Base-by-base conservation (phyloP, 2,888 invertebrate species). In the Drosophila melanosoma region DNA sequence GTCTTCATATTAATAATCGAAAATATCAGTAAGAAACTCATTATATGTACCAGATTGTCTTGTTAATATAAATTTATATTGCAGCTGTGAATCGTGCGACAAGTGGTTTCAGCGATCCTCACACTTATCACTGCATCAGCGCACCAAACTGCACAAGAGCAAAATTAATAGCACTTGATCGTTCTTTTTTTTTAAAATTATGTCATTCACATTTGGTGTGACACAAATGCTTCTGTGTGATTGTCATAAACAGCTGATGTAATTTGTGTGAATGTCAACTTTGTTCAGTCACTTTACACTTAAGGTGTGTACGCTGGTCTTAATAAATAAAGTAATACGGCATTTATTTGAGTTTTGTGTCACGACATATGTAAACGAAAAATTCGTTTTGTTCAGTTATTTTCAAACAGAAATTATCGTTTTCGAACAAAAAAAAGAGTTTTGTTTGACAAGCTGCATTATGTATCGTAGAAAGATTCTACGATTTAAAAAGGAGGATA, bases 1-100 rank as follows among this genome's bases (percentile, higher is more conserved):
- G 67, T 7, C 51, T 88, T 11, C 89, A 84, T 32, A 29, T 65
- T 8, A 78, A 75, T 35, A 74, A 67, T 20, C 78, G 83, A 3
- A 72, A 79, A 26, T 86, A 61, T 35, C 81, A 85, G 83, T 84
- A 64, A 73, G 77, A n/a, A 42, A 0, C 7, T 20, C 17, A 38
- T 26, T 8, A 2, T 29, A 32, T 2, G 3, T 33, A 12, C 10
- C 48, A 0, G 11, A 15, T 10, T 8, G 23, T 20, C 20, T 15
- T 36, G 23, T 69, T 8, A 23, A 20, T 45, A 12, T 23, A 20
- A 23, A 42, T 42, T 12, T 45, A 1, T 20, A 20, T 77, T 71
- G 1, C 45, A 84, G 83, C n/a, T 84, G 83, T 53, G 83, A 83
- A 26, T 64, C 63, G 0, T 84, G 88, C 3, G 76, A 88, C 26